phyloP scores from a whole-genome alignment of 2,797 vertebrate species.

The Chelidonichthys spinosus region DNA sequence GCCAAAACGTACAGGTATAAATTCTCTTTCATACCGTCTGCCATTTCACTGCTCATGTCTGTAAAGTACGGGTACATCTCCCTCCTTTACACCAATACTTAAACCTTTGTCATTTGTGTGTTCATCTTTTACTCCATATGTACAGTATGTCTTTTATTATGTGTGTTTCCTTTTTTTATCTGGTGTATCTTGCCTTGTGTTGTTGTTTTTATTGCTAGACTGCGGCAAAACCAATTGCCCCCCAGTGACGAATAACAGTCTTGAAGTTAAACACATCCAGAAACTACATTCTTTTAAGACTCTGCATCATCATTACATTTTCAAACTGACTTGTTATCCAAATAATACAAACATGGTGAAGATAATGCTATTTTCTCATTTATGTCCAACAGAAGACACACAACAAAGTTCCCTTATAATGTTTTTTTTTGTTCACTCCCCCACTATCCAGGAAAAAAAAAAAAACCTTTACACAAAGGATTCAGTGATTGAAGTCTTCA shows the following conservation, averaged over 20 bases:
- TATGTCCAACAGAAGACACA: not conserved
- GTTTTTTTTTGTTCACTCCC: slow-evolving; percentile 9
- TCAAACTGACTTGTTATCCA: not conserved
- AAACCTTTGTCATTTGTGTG: not conserved
- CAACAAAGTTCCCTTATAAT: slow-evolving; percentile 24
- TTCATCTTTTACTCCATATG: not conserved
- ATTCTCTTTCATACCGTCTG: not conserved
- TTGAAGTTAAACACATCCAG: not conserved
- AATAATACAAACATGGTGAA: not conserved
- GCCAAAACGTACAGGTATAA: not conserved
- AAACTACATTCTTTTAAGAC: slow-evolving; percentile 1
- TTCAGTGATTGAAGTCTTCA: slow-evolving; percentile 42
- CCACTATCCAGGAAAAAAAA: not conserved
- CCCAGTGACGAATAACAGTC: not conserved
- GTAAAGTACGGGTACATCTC: not conserved
- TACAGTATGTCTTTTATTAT: not conserved
- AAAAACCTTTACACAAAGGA: slow-evolving; percentile 29
- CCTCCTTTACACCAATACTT: not conserved
- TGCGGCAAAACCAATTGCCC: not conserved
- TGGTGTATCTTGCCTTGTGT: not conserved
- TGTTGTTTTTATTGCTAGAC: not conserved
- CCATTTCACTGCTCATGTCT: not conserved
- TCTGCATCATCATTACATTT: slow-evolving; percentile 1
- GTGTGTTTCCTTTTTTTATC: not conserved
- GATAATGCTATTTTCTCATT: not conserved